Base-by-base conservation (phyloP, 92 coral and sea anemone genomes). In the Palythoa heliodiscus region DNA sequence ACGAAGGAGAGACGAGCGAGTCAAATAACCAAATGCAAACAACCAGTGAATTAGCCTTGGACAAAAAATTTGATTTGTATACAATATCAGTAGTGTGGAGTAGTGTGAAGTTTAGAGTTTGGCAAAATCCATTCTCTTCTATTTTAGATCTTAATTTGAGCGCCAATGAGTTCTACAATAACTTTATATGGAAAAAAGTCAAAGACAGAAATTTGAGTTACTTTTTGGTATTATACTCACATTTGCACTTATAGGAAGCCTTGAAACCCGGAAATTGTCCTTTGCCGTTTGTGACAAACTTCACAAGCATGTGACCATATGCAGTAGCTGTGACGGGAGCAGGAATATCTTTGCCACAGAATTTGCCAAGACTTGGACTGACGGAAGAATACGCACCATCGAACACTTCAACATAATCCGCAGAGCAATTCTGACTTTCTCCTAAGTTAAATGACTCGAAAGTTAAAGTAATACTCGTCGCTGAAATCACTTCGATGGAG, bases 361-460 rank as follows among this genome's bases (percentile, higher is more conserved):
- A 78, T 11, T 78, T 78, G 47, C 83, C 83, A 48, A 78, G 83
- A 60, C 83, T 78, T 13, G 83, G 71, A 47, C 83, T 78, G 17
- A 78, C 72, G 2, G 38, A 15, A 24, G 83, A n/a, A 50, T 74
- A 74, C 0, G 17, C 78, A 24, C 83, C 83, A 8, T 78, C 83
- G 4, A 78, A 78, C 39, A 78, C 83, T 61, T 78, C 83, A 39
- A 78, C 83, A 40, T 60, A 78, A 47, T 78, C 83, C 52, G 69
- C 20, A 67, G 83, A 60, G 47, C 83, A 78, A 20, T 47, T 25
- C 6, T 70, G 83, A 38, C 83, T 78, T 40, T 67, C 11, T 78
- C 61, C 83, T 15, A 78, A 3, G 71, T 78, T n/a, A 43, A 78
- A 78, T 19, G 8, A 64, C 12, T 78, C 58, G 54, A 78, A 78